Evolutionary conservation across 2,113 vertebrate species (phyloP).

Genomic region (Nansenia antarctica): DNA sequence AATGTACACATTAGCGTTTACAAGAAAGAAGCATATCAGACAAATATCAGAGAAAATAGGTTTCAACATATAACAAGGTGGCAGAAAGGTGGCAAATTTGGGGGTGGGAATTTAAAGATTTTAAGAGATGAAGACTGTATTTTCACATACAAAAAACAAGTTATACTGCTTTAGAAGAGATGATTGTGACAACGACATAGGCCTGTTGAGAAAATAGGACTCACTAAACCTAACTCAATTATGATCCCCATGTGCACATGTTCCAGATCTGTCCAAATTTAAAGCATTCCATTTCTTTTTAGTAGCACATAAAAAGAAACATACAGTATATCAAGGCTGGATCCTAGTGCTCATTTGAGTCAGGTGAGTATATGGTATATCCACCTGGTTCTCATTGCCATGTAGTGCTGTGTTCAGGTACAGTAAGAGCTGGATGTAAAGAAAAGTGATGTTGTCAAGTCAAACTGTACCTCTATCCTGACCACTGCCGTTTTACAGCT

Average conservation of each 20-base stretch:
- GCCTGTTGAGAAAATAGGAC: not conserved
- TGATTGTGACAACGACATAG: not conserved
- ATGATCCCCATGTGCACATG: not conserved
- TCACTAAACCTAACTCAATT: not conserved
- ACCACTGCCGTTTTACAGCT: not conserved
- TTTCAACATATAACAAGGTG: constrained; percentile 45
- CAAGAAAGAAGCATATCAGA: constrained; percentile 40
- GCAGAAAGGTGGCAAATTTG: constrained; percentile 25
- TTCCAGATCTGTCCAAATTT: not conserved
- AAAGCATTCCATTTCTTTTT: constrained; percentile 15
- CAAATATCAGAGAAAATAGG: constrained; percentile 28
- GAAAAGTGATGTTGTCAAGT: not conserved
- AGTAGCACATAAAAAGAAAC: constrained; percentile 16
- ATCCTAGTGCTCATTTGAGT: constrained; percentile 56
- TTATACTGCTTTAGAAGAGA: not conserved
- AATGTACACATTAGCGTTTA: constrained; percentile 51
- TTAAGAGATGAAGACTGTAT: not conserved
- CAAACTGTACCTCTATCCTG: constrained; percentile 3
- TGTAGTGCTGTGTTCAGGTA: constrained; percentile 2
- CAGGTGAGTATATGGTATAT: constrained; percentile 50
- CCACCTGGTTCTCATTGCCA: constrained; percentile 65
- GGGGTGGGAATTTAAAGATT: constrained; percentile 26
- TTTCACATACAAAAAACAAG: not conserved
- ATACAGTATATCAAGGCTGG: constrained; percentile 12
- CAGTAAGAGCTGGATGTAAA: not conserved